Conservation (phyloP, 1,140 invertebrate species). For the Mamestra configurata region DNA sequence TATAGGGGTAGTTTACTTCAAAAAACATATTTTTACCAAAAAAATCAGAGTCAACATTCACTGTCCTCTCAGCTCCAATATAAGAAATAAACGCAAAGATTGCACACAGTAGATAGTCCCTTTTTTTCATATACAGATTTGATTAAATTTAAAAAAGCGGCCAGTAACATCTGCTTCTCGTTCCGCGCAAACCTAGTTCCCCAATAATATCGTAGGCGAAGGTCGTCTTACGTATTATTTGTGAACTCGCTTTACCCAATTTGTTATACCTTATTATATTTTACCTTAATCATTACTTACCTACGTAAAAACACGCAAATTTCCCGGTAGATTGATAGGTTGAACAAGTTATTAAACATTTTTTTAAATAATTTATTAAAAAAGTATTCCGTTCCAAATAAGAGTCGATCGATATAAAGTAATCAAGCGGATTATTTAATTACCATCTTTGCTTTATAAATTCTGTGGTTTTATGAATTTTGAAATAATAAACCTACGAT, state of each 20-base stretch:
- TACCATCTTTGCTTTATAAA: too few relatives aligned
- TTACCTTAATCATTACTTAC: background rate
- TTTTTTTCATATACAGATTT: conserved; percentile 31
- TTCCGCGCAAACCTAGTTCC: conserved; percentile 13
- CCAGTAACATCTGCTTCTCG: conserved; percentile 21
- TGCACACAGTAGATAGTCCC: background rate
- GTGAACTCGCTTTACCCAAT: conserved; percentile 26
- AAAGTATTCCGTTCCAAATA: too few relatives aligned
- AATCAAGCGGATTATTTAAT: too few relatives aligned
- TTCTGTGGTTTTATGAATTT: too few relatives aligned
- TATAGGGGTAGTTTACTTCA: too few relatives aligned
- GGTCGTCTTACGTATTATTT: conserved; percentile 26
- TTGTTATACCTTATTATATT: background rate
- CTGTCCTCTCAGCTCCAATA: background rate
- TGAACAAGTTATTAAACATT: background rate
- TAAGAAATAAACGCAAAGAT: conserved; percentile 19
- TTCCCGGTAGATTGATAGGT: background rate
- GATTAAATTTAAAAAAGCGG: conserved; percentile 38
- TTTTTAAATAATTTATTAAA: background rate
- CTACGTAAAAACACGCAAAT: background rate
- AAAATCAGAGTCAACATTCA: too few relatives aligned
- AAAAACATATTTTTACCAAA: background rate
- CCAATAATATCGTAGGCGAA: conserved; percentile 28
- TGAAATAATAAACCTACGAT: too few relatives aligned
- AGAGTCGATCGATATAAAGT: too few relatives aligned